Evolutionary conservation across 2,797 vertebrate species (phyloP), one percentile per base, ranked within the genome.

Genomic region (Phrynocephalus forsythii): DNA sequence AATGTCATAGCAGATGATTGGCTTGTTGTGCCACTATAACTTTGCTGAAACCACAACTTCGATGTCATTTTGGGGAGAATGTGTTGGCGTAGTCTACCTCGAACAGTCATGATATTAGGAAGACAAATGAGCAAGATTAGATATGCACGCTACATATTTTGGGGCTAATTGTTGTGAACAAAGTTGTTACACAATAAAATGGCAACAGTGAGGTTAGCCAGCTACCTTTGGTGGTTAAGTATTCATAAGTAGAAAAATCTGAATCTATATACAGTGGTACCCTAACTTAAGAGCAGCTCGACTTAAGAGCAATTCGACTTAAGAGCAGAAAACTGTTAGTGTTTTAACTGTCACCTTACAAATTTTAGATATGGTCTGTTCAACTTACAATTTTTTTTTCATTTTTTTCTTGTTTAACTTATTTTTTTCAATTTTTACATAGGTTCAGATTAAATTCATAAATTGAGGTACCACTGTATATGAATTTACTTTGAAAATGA

Each of bases 41-140:
- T 13, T 44, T 83, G 73, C 26, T 69, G 66, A 67, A 87, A 83
- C 44, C 3, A 26, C 33, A 33, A 78, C 24, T 79, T 67, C 28
- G 15, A n/a, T 44, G 67, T 87, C 66, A 69, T 9, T 79, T 76
- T 81, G 60, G 78, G 33, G 13, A 73, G 10, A 80, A 15, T 87
- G 22, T 56, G 9, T 50, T 33, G n/a, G 33, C 8, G 30, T 60
- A 63, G 26, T 33, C 63, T 9, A 33, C 5, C 28, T 24, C 33
- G 30, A 26, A 13, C 38, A 84, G 82, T 71, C 68, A 60, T 72
- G 13, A 63, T 18, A 50, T 11, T 69, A 63, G 16, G 68, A 52
- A 13, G 67, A 20, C 67, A 88, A 79, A 30, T 16, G n/a, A 28
- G 72, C 60, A 69, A n/a, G 7, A 63, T 78, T 18, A 88, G 33